Conservation (phyloP, 2,888 invertebrate species). For the Phanerotoma sp. region DNA sequence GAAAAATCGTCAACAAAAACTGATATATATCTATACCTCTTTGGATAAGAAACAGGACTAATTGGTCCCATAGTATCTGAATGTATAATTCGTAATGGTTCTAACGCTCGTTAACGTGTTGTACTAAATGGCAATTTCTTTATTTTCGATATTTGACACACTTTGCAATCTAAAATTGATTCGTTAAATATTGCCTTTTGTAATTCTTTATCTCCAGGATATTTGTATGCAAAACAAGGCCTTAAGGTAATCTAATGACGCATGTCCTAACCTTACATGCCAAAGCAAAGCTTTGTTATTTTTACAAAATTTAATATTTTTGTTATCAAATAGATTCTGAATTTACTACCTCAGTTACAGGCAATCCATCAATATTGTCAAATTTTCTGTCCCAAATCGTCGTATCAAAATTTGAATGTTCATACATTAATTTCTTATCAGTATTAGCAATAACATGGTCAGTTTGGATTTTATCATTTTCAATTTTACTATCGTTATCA, state of each 20-base stretch:
- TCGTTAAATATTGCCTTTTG: background rate
- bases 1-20: too few relatives aligned
- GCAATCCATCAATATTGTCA: background rate
- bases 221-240: background rate
- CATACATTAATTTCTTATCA: background rate
- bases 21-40: too few relatives aligned
- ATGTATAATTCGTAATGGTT: too few relatives aligned
- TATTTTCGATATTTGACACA: too few relatives aligned
- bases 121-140: too few relatives aligned
- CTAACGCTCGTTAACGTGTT: too few relatives aligned
- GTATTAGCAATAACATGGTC: background rate
- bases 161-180: background rate
- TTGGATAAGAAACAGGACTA: too few relatives aligned
- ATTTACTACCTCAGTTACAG: background rate
- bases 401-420: background rate
- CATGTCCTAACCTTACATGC: background rate
- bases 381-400: background rate
- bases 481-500: background rate
- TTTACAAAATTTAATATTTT: background rate
- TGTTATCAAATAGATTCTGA: background rate
- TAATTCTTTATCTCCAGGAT: background rate
- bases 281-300: background rate
- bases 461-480: background rate
- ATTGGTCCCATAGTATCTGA: too few relatives aligned
- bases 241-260: background rate